Percentiles rank a stretch among this genome's conserved stretches.
Conservation (phyloP, 2,888 invertebrate species). For the Choristoneura rosaceana region DNA sequence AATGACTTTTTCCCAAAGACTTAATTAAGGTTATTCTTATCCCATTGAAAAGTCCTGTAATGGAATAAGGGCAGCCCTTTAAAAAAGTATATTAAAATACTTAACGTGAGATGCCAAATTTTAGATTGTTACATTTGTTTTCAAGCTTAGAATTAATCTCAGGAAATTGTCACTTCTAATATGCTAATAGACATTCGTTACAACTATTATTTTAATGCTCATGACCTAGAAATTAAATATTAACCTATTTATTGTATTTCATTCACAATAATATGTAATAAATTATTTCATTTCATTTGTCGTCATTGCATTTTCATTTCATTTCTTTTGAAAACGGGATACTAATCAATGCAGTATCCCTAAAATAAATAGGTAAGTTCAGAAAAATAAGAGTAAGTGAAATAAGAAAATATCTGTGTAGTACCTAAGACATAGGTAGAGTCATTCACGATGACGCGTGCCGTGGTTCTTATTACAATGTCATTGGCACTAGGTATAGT, state of each 20-base stretch:
- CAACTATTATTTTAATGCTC: neutral
- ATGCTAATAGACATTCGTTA: too few species aligned
- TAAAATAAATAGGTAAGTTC: neutral
- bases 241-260: neutral
- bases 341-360: neutral
- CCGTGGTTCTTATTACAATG: too few species aligned
- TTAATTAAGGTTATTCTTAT: neutral
- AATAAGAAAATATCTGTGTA: too few species aligned
- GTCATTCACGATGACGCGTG: too few species aligned
- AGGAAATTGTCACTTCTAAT: neutral
- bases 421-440: too few species aligned
- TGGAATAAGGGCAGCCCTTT: too few species aligned
- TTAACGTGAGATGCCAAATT: too few species aligned
- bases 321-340: neutral
- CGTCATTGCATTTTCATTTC: slow-evolving; percentile 7
- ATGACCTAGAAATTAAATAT: neutral
- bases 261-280: slow-evolving; percentile 6
- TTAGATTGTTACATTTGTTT: too few species aligned
- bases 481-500: too few species aligned
- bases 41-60: too few species aligned
- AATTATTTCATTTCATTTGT: slow-evolving; percentile 8
- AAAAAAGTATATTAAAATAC: too few species aligned
- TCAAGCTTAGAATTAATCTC: neutral
- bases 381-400: neutral
- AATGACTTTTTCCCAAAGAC: neutral